Conservation (phyloP, 2,797 vertebrate species). For the Mus spretus region DNA sequence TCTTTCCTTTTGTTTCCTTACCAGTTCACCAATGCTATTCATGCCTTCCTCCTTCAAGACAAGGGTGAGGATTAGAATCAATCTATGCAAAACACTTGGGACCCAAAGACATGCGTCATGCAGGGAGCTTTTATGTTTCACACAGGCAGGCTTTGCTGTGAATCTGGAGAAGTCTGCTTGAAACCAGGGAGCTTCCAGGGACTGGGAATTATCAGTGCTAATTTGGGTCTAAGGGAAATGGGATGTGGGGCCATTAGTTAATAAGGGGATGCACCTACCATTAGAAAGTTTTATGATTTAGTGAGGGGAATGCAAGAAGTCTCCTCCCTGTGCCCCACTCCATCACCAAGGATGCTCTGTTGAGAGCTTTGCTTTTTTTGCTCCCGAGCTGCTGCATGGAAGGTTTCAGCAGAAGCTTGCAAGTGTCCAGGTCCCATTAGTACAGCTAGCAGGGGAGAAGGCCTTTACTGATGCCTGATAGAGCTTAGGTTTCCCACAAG, state of each 20-base stretch:
- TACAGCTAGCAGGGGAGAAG: neutral
- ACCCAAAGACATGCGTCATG: neutral
- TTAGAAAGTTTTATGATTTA: neutral
- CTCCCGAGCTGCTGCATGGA: neutral
- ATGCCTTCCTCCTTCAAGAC: too few relatives aligned
- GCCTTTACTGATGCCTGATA: neutral
- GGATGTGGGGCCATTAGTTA: neutral
- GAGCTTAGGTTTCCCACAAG: neutral
- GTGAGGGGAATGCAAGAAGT: neutral
- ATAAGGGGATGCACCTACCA: neutral
- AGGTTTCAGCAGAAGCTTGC: neutral
- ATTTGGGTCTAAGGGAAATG: neutral
- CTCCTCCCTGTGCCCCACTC: neutral
- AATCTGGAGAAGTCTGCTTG: neutral
- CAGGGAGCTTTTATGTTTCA: neutral
- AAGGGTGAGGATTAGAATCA: neutral
- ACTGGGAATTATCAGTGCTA: neutral
- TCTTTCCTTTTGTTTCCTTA: neutral
- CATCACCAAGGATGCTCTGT: neutral
- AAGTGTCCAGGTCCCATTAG: neutral
- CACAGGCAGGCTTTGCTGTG: neutral
- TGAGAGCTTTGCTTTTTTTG: accelerated
- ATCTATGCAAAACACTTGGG: neutral
- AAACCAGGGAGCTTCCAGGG: neutral
- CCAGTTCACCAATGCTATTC: neutral